Conservation (phyloP, 2,797 vertebrate species). For the Hydrolagus colliei region DNA sequence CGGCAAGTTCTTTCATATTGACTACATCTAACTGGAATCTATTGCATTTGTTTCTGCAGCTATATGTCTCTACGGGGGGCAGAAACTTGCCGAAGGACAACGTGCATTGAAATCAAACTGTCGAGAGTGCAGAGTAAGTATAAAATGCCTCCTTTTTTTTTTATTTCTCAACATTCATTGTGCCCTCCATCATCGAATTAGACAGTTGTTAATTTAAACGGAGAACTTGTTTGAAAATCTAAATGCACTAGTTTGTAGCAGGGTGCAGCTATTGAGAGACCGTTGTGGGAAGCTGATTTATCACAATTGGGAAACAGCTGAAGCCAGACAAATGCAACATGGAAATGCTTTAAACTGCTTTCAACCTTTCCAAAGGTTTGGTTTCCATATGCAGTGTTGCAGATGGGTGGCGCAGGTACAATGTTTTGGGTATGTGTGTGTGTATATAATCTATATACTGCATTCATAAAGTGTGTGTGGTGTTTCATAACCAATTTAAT, state of each 20-base stretch:
- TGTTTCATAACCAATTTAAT: no score
- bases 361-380: background rate
- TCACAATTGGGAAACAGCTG: background rate
- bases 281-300: no score
- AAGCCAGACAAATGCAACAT: background rate
- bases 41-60: constrained; percentile 54
- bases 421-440: no score
- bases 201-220: background rate
- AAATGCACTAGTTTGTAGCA: background rate
- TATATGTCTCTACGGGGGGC: constrained; percentile 78
- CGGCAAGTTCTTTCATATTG: background rate
- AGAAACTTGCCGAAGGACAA: constrained; percentile 78
- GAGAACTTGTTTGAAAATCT: background rate
- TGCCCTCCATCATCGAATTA: background rate
- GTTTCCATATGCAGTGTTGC: background rate
- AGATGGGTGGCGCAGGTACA: no score
- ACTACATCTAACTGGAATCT: background rate
- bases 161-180: no score
- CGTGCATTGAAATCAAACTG: constrained; percentile 73
- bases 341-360: background rate
- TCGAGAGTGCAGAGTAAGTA: constrained; percentile 81
- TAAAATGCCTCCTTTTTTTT: background rate
- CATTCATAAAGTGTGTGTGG: no score
- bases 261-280: background rate
- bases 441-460: no score